Base-by-base conservation (phyloP, 2,797 vertebrate genomes). In the Pseudotriccus pelzelni region DNA sequence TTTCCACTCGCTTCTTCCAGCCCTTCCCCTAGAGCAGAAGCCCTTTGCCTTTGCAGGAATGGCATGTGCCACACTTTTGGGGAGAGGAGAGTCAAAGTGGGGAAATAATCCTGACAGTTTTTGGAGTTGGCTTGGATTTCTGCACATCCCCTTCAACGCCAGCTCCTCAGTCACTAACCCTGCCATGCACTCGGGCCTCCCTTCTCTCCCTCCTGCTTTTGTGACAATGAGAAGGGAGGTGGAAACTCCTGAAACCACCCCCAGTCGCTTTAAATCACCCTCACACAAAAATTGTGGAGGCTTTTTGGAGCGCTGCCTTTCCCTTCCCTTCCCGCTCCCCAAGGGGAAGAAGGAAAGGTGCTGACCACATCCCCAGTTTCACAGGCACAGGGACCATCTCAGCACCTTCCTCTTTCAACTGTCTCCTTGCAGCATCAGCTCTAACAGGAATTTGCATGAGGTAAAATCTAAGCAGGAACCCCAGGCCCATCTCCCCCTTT, bases 321-420 rank as follows among this genome's bases (percentile, higher is more conserved):
- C 84, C 70, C 83, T 94, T 88, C 84, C 70, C 83, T 84, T 87
- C 86, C 86, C 3, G 0, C 52, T 76, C 63, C 87, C 70, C 43
- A 34, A 41, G 81, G 43, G 87, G 93, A 96, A 96, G 84, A 89
- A 66, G 72, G 80, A 96, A 92, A 86, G 56, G 58, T 14, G 1
- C 84, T 76, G 80, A 52, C 90, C 94, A 91, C 89, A 91, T 93
- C 87, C 92, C 56, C 87, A 85, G 4, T 86, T 86, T 79, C 5
- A 2, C 55, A 76, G 90, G 37, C 84, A 14, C 1, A 1, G 83
- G 73, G 82, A 72, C 66, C 24, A 64, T 79, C 70, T 78, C 70
- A 32, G 76, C 19, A 2, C 80, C 93, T 95, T 96, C 92, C 84
- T 88, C 84, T 94, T 95, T 88, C 70, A 36, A 19, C 91, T 86